Base-by-base conservation (phyloP, 1,140 invertebrate genomes). In the Polypedilum vanderplanki region DNA sequence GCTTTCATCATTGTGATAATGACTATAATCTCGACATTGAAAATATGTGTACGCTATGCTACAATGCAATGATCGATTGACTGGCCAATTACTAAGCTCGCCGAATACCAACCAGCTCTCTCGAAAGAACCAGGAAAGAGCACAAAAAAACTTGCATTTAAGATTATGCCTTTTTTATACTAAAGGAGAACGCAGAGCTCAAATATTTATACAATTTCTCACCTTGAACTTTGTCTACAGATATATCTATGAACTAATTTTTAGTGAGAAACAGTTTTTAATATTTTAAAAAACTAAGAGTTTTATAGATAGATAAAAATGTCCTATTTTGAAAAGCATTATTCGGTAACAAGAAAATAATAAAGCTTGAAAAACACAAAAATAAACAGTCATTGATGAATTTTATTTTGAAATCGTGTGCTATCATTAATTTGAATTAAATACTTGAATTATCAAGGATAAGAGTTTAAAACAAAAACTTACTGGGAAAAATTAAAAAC, bases 151-250 rank as follows among this genome's bases (percentile, higher is more conserved):
- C 12, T 57, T 57, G 46, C 46, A 57, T 57, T 57, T 57, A n/a
- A 57, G 46, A 57, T 57, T 15, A 46, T 46, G 15, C 9, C 9
- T 15, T 46, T 8, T 10, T 15, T 46, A 46, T 57, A n/a, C n/a
- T n/a, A 12, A 15, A n/a, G 46, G 46, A 57, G 24, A 57, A 15
- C 46, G 15, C n/a, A 57, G n/a, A 57, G n/a, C 46, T 57, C 46
- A 57, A 57, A 57, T 57, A 57, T 57, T 57, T 57, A 57, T 57
- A n/a, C 46, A 57, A 57, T 57, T 57, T n/a, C 15, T 57, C 46
- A 57, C 46, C 46, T 57, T 57, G 46, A 57, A 57, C 46, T 57
- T 57, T 57, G 12, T 57, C 46, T 57, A 57, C 46, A 57, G 5
- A 57, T 57, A 57, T 57, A 15, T 4, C 5, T 33, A 33, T 5